Percentiles rank a stretch among this genome's conserved stretches.
Evolutionary conservation across 1,140 invertebrate species (phyloP).

Genomic region (Pachyrhynchus sulphureomaculatus): DNA sequence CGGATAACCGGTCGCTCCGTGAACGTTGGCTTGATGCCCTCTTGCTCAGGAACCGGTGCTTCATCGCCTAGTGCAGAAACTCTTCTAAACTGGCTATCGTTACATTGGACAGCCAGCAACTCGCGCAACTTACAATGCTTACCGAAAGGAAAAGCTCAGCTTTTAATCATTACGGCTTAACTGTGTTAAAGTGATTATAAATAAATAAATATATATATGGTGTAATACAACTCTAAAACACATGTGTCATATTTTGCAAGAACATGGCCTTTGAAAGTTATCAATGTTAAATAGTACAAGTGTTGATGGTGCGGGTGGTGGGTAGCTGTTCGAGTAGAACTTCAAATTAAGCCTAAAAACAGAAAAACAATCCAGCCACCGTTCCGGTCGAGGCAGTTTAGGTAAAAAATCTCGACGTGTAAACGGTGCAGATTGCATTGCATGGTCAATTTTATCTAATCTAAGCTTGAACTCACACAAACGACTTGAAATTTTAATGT

Average conservation of each 20-base stretch:
- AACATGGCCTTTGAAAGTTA: slow-evolving; percentile 49
- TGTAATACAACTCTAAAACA: slow-evolving; percentile 44
- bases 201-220: slow-evolving; percentile 31
- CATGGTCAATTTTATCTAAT: slow-evolving; percentile 31
- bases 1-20: slow-evolving; percentile 93
- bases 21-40: slow-evolving; percentile 92
- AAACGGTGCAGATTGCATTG: background rate
- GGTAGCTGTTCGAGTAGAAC: slow-evolving; percentile 23
- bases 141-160: slow-evolving; percentile 50
- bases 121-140: slow-evolving; percentile 49
- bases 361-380: slow-evolving; percentile 15
- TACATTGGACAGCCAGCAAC: slow-evolving; percentile 46
- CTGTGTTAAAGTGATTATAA: slow-evolving; percentile 42
- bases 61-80: slow-evolving; percentile 77
- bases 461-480: slow-evolving; percentile 49
- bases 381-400: background rate
- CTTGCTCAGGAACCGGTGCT: slow-evolving; percentile 86
- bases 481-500: slow-evolving; percentile 43
- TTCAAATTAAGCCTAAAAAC: slow-evolving; percentile 35
- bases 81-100: slow-evolving; percentile 50
- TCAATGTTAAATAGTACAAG: slow-evolving; percentile 39
- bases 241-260: slow-evolving; percentile 50
- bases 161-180: slow-evolving; percentile 49
- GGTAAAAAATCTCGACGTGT: background rate
- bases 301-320: slow-evolving; percentile 35